Base-by-base conservation (phyloP, 2,113 vertebrate genomes). In the Dendropsophus ebraccatus region DNA sequence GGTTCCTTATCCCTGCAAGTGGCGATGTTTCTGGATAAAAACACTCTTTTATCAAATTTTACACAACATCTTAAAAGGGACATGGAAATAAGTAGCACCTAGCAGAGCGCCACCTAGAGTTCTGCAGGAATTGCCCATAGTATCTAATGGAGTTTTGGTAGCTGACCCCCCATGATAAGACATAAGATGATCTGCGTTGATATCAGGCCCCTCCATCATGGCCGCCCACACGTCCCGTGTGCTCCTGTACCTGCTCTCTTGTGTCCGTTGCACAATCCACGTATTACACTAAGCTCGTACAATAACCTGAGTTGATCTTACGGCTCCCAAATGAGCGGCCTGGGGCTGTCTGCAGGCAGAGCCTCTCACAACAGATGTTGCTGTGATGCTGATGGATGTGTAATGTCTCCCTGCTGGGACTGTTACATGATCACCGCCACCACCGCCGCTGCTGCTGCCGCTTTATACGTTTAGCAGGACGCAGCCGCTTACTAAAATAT, bases 401-500 rank as follows among this genome's bases (percentile, higher is more conserved):
- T 87, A 91, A 89, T 89, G 89, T 88, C 90, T 91, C 88, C 89
- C 92, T 90, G 89, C 87, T 87, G 91, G 90, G 89, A 90, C 90
- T 90, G 90, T 91, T 91, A 88, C 89, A 87, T 89, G 88, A 88
- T 91, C 90, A 85, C 88, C 88, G 89, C 90, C 89, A 89, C 90
- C n/a, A n/a, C n/a, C n/a, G n/a, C n/a, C n/a, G n/a, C n/a, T n/a
- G n/a, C n/a, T n/a, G n/a, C n/a, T n/a, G n/a, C 82, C 88, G 87
- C 83, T 88, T 92, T 91, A 91, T 91, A 89, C 73, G 88, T 92
- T 93, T 91, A 91, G 86, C 92, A 92, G 91, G 90, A 91, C 90
- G 91, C 41, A 0, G 89, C 78, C 65, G 19, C 32, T 81, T 49
- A 25, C 50, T 25, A 50, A 74, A 74, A 81, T 74, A 70, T 72